A percentile compares a stretch with the other conserved stretches of the same genome.
These are phyloP conservation scores for Sebastes minor DNA, from an alignment of 2,797 vertebrate genomes.

Conservation along the genomic window DNA sequence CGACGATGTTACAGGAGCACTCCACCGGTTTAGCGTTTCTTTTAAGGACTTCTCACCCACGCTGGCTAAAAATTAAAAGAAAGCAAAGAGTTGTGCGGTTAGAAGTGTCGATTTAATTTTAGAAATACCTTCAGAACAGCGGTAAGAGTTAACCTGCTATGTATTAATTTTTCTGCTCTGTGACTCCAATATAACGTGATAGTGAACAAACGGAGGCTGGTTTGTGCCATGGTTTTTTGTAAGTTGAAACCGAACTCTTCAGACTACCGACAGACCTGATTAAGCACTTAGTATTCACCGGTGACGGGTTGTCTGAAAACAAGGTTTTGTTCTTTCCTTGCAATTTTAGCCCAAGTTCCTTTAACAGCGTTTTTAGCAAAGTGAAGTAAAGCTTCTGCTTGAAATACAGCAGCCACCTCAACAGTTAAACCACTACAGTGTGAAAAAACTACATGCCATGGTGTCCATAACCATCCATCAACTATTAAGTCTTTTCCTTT, in stretches of 20 bases:
- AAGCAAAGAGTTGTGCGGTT: neutral
- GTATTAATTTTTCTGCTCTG: neutral
- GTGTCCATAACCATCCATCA: neutral
- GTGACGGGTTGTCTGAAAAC: constrained; percentile 4
- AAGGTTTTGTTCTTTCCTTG: neutral
- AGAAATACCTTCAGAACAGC: neutral
- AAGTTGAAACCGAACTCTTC: constrained; percentile 1
- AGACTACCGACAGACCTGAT: neutral
- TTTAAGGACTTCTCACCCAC: neutral
- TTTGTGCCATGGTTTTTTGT: constrained; percentile 33
- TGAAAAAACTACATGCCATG: neutral
- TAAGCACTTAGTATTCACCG: constrained; percentile 20
- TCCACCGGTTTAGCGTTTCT: neutral
- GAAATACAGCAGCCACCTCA: neutral
- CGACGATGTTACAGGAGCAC: neutral
- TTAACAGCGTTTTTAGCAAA: neutral
- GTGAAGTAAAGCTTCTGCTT: neutral
- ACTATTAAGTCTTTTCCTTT: neutral
- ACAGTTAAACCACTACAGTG: constrained; percentile 21
- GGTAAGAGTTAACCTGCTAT: neutral
- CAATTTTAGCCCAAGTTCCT: neutral
- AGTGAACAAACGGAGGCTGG: neutral
- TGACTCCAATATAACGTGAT: constrained; percentile 1
- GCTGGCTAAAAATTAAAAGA: neutral
- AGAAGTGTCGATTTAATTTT: neutral